Percentiles rank a stretch among this genome's conserved stretches.
phyloP scores from a whole-genome alignment of 2,113 vertebrate species.

The Trogon surrucura region DNA sequence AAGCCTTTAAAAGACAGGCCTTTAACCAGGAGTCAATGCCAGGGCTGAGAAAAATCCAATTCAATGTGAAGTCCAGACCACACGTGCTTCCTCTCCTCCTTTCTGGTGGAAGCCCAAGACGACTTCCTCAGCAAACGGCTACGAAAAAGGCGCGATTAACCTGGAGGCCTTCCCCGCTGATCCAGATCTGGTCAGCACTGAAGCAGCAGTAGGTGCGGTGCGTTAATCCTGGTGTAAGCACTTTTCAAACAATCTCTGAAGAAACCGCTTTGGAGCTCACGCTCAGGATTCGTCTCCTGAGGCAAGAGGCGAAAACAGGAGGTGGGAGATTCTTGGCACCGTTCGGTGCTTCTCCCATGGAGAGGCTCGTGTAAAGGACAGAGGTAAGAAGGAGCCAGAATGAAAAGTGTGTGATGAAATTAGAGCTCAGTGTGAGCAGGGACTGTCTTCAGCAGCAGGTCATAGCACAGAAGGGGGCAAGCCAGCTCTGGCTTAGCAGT shows the following conservation, averaged over 20 bases:
- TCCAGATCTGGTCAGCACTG: neutral
- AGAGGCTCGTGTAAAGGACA: neutral
- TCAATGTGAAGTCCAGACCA: neutral
- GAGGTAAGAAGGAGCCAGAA: neutral
- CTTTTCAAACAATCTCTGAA: neutral
- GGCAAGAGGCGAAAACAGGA: neutral
- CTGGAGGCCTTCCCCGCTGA: neutral
- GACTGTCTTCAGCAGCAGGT: neutral
- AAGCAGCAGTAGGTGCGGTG: neutral
- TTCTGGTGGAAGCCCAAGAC: neutral
- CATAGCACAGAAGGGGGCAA: neutral
- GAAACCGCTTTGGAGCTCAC: neutral
- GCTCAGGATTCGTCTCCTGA: neutral
- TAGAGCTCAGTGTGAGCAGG: neutral
- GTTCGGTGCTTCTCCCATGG: neutral
- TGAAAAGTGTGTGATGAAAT: neutral
- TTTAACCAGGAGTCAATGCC: neutral
- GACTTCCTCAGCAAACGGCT: neutral
- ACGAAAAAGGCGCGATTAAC: neutral
- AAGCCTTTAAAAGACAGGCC: neutral
- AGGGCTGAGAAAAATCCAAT: too few species aligned
- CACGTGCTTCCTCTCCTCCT: fast-evolving
- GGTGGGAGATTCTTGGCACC: neutral
- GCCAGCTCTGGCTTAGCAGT: slow-evolving; percentile 32
- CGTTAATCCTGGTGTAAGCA: neutral